Evolutionary conservation across 2,113 vertebrate genomes (phyloP).

Genomic region (Rhineura floridana): DNA sequence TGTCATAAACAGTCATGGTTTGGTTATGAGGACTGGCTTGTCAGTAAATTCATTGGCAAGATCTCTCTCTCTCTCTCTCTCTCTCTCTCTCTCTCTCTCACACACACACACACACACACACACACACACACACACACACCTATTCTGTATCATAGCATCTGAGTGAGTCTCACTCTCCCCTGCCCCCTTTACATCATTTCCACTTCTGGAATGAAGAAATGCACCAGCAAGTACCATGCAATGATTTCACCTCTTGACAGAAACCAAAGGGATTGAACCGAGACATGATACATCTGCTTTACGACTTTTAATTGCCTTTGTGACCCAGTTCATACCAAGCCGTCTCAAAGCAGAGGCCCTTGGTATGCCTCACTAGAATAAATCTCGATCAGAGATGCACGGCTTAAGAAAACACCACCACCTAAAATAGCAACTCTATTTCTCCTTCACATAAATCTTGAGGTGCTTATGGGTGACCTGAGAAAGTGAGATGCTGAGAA

Average conservation of each 20-base stretch:
- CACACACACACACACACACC: neutral
- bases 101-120: neutral
- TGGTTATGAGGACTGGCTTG: neutral
- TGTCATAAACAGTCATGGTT: neutral
- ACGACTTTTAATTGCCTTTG: conserved; percentile 65
- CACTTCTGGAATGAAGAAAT: conserved; percentile 71
- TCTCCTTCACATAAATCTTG: conserved; percentile 80
- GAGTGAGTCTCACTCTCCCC: conserved; percentile 39
- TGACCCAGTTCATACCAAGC: conserved; percentile 73
- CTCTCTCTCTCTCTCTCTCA: neutral
- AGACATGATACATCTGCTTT: conserved; percentile 80
- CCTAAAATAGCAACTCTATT: conserved; percentile 70
- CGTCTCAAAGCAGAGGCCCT: conserved; percentile 63
- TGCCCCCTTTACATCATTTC: conserved; percentile 61
- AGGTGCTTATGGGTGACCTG: conserved; percentile 77
- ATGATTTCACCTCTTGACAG: conserved; percentile 73
- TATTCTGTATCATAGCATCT: conserved; percentile 12
- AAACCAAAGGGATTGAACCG: conserved; percentile 66
- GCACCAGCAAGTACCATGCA: conserved; percentile 74
- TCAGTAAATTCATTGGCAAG: neutral
- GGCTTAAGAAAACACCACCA: conserved; percentile 72
- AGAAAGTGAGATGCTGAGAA: conserved; percentile 77
- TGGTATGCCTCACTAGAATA: conserved; percentile 57
- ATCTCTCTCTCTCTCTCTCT: neutral
- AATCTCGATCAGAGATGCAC: conserved; percentile 71